Percentiles rank a stretch among this genome's conserved stretches.
These are phyloP conservation scores for Gymnocypris eckloni DNA, from an alignment of 2,797 vertebrate genomes.

Conservation along the genomic window DNA sequence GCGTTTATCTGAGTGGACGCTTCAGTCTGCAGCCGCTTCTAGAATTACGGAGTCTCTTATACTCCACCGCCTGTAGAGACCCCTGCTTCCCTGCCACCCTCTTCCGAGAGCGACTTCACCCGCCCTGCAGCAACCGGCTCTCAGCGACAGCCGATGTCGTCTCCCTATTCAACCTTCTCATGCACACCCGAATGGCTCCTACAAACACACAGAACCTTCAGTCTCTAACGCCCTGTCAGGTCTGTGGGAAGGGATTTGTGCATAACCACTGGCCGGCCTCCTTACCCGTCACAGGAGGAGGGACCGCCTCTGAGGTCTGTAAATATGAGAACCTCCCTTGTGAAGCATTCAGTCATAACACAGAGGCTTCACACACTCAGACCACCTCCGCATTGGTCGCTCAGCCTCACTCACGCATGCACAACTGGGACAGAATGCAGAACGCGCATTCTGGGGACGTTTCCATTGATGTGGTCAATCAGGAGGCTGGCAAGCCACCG, in stretches of 20 bases:
- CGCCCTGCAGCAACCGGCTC: conserved; percentile 90
- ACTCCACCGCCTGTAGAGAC: conserved; percentile 92
- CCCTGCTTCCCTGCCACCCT: conserved; percentile 94
- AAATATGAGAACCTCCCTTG: conserved; percentile 74
- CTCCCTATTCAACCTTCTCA: conserved; percentile 96
- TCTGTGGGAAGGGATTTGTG: conserved; percentile 77
- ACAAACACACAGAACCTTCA: conserved; percentile 75
- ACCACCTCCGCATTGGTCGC: conserved; percentile 31
- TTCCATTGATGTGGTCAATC: conserved; percentile 80
- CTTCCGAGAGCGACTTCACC: conserved; percentile 89
- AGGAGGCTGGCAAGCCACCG: conserved; percentile 58
- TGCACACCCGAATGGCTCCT: conserved; percentile 85
- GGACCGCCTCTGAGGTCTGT: conserved; percentile 70
- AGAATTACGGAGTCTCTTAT: conserved; percentile 89
- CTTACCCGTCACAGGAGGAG: conserved; percentile 81
- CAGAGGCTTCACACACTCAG: conserved; percentile 38
- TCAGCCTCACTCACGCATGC: conserved; percentile 28
- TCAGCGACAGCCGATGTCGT: conserved; percentile 95
- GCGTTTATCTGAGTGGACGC: conserved; percentile 90
- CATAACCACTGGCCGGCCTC: conserved; percentile 76
- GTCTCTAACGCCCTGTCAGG: conserved; percentile 80
- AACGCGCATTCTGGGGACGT: conserved; percentile 89
- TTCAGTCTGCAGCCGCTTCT: conserved; percentile 90
- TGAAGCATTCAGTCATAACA: conserved; percentile 49
- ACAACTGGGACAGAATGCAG: conserved; percentile 84